Base-by-base conservation (phyloP, 2,797 vertebrate genomes). In the Neosalanx taihuensis region DNA sequence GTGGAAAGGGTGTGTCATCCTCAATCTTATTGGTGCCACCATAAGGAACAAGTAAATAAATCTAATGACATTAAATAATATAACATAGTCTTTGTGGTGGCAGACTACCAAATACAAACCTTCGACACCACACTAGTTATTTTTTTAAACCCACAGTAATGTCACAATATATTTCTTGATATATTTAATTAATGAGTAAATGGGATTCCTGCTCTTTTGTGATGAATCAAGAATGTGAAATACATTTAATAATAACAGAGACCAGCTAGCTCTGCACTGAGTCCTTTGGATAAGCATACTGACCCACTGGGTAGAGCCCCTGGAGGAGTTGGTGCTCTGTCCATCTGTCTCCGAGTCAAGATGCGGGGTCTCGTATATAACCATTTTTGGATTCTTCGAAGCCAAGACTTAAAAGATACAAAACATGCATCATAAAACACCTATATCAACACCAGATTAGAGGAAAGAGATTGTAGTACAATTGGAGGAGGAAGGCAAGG, bases 251-350 rank as follows among this genome's bases (percentile, higher is more conserved):
- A 46, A 13, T 46, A 13, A 3, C 7, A 12, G 41, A 12, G 41
- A 46, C 10, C 46, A 72, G 4, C 70, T 13, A 65, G 26, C 0
- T 26, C 57, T 20, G 57, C 57, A 59, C 9, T 64, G 17, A n/a
- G 31, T 41, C 6, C 9, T 31, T 37, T 10, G 1, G 23, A 41
- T 10, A 3, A 2, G 17, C 30, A 0, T 2, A 83, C 89, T 86
- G 74, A 91, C 89, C 88, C 89, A 91, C 37, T 91, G 83, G 61
- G 84, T 71, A 0, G 89, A 91, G 4, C 83, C 87, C 56, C 7
- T 71, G 68, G 89, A 89, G 0, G 87, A 89, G 57, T 26, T 53
- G 12, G 84, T 87, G 79, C 84, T 88, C 51, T 12, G 26, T 10
- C 64, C 64, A 20, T 66, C 84, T 20, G 69, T 61, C 12, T 3